Conservation (phyloP, 2,888 invertebrate genomes). For the Neria commutata region DNA sequence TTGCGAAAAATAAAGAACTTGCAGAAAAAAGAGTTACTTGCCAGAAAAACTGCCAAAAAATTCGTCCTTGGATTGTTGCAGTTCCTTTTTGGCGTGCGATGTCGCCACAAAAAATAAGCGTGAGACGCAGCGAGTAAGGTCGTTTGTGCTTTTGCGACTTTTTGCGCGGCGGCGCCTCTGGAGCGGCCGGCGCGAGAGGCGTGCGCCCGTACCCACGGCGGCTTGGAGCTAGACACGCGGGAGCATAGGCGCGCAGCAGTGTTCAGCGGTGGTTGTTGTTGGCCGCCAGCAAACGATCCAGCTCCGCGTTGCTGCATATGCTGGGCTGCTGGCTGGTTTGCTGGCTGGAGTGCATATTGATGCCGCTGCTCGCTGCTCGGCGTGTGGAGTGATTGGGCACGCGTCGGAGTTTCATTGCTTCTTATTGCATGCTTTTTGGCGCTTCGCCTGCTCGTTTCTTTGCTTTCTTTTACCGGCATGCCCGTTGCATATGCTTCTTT, state of each 20-base stretch:
- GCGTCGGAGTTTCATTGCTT: constrained; percentile 20
- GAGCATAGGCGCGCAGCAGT: constrained; percentile 22
- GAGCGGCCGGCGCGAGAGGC: background rate
- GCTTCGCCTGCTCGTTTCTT: constrained; percentile 23
- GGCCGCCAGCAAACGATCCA: too few species aligned
- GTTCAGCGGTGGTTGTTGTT: background rate
- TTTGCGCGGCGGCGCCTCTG: background rate
- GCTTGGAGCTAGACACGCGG: constrained; percentile 19
- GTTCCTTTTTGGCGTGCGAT: constrained; percentile 53
- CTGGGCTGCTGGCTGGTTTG: background rate
- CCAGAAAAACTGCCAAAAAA: constrained; percentile 55
- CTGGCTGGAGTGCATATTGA: background rate
- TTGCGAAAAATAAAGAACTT: too few species aligned
- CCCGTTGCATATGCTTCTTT: constrained; percentile 2
- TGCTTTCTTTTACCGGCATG: constrained; percentile 31
- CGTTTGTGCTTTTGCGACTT: background rate
- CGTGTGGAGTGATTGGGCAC: too few species aligned
- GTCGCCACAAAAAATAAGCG: constrained; percentile 33
- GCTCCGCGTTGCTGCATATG: too few species aligned
- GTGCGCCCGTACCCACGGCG: constrained; percentile 12
- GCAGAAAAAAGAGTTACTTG: background rate
- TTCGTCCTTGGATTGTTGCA: constrained; percentile 60
- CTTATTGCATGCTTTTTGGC: constrained; percentile 44
- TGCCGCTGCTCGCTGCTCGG: too few species aligned
- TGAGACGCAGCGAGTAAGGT: background rate